Evolutionary conservation across 2,888 invertebrate genomes (phyloP), one percentile per base, ranked within the genome.

Genomic region (Cerceris rybyensis): DNA sequence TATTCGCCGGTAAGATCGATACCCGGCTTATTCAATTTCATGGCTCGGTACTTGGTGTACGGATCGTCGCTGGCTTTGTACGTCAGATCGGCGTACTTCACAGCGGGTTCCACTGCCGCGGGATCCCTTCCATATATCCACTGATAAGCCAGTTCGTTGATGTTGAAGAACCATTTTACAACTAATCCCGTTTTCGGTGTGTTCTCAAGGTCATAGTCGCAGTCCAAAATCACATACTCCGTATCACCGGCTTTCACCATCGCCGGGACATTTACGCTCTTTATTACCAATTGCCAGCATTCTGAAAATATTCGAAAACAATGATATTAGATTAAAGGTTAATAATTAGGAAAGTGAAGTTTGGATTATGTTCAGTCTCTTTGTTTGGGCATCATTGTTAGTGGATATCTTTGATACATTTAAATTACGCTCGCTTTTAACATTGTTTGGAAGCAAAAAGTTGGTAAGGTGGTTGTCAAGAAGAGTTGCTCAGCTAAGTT

Each of bases 1-100:
- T 94, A 95, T 81, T 93, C 92, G 42, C 94, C 94, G 0, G 93
- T 92, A 58, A 94, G 90, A 55, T 93, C 93, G 50, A 93, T 91
- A 46, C 92, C 92, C 50, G 94, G 93, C 71, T 92, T 93, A 59
- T 93, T 89, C 83, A 95, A 93, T 87, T 93, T 93, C 88, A 95
- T 92, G 39, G 94, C 94, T 77, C 94, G 91, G 82, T 93, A 93
- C 93, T 92, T 93, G 28, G 92, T 93, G 64, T 88, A 84, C 7
- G 90, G 88, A 83, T 93, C 91, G 75, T 92, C 88, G 60, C 93
- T 91, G 8, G 92, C 93, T 73, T 89, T 91, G 86, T 93, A 93
- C 43, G 82, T 86, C 16, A 92, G 84, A 83, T 94, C 93, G 61
- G 94, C 89, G 78, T 92, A 90, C 69, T 92, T 90, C 58, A 90